Conservation (phyloP, 2,113 vertebrate genomes). For the Okapia johnstoni region DNA sequence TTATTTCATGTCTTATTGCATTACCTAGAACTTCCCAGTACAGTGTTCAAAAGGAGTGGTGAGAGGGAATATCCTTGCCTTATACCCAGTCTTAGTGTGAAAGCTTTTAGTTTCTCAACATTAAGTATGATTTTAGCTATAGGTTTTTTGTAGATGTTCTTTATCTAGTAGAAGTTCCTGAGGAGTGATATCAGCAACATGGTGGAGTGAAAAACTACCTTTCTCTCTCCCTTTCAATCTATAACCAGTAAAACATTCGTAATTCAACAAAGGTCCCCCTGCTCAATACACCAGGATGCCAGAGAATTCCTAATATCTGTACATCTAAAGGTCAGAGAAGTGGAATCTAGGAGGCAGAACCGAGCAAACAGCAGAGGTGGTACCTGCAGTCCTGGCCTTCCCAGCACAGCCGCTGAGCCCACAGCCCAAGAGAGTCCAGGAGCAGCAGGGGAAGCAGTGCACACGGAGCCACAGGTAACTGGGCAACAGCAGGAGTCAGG, state of each 20-base stretch:
- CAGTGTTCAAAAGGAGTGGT: not conserved
- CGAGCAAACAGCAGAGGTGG: not conserved
- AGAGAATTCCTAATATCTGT: not conserved
- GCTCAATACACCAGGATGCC: not conserved
- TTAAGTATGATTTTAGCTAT: not conserved
- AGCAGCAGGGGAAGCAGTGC: too few relatives aligned
- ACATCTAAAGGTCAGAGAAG: not conserved
- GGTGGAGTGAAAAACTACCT: not conserved
- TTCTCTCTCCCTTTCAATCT: not conserved
- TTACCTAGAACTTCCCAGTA: not conserved
- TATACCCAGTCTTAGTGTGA: not conserved
- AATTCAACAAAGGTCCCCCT: not conserved
- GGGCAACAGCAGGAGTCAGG: not conserved
- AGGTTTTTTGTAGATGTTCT: not conserved
- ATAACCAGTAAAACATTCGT: not conserved
- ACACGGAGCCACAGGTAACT: rapidly evolving
- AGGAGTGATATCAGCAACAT: not conserved
- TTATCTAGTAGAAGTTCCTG: not conserved
- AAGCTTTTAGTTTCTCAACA: not conserved
- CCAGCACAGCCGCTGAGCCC: not conserved
- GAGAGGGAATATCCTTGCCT: not conserved
- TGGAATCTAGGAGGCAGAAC: not conserved
- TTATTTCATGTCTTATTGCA: not conserved
- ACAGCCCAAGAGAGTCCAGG: not conserved
- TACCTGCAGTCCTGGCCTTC: not conserved